Conservation (phyloP, 1,140 invertebrate species). For the Anastatus disparis region DNA sequence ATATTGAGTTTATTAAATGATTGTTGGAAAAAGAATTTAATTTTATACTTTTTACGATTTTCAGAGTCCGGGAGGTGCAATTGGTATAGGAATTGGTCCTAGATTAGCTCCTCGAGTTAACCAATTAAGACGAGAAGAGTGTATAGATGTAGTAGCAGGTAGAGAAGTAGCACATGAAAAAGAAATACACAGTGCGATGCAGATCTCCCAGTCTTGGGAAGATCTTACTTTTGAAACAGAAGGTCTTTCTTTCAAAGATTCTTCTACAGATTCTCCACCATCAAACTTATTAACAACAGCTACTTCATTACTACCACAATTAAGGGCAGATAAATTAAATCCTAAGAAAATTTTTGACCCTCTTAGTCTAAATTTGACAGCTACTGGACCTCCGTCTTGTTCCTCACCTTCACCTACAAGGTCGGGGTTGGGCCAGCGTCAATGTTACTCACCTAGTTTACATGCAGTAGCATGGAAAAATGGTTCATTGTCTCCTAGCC, state of each 20-base stretch:
- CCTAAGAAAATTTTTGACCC: constrained; percentile 62
- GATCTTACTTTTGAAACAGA: constrained; percentile 82
- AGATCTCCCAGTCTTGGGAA: constrained; percentile 91
- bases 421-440: constrained; percentile 66
- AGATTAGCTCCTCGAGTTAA: constrained; percentile 84
- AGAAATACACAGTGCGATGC: constrained; percentile 86
- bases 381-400: constrained; percentile 63
- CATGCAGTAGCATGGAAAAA: constrained; percentile 69
- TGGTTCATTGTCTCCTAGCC: constrained; percentile 79
- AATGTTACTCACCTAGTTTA: constrained; percentile 75
- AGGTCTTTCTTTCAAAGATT: constrained; percentile 63
- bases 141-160: constrained; percentile 81
- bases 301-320: constrained; percentile 42
- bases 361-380: constrained; percentile 60
- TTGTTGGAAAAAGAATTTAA: too few relatives aligned
- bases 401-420: constrained; percentile 77
- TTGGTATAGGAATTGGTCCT: constrained; percentile 59
- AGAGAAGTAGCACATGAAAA: constrained; percentile 90
- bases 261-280: constrained; percentile 55
- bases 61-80: constrained; percentile 62
- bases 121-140: constrained; percentile 88
- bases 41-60: too few relatives aligned
- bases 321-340: constrained; percentile 54
- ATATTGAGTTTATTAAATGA: too few relatives aligned
- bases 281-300: constrained; percentile 16